phyloP scores from a whole-genome alignment of 1,140 invertebrate species.

The Eubasilissa regina region DNA sequence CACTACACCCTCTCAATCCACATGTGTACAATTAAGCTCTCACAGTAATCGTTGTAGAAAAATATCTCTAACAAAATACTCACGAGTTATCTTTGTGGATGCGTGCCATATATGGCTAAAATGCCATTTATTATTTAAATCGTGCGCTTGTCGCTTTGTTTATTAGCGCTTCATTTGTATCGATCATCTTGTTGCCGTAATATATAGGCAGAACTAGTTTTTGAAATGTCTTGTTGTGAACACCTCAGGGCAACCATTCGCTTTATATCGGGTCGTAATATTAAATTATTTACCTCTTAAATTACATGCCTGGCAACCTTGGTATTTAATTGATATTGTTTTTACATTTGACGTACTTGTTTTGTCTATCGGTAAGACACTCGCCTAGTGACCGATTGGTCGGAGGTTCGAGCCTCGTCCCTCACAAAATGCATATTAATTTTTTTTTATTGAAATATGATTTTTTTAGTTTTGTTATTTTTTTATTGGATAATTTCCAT shows the following conservation, averaged over 20 bases:
- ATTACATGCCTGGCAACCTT: slow-evolving; percentile 6
- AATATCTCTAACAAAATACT: no score
- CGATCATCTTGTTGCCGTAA: neutral
- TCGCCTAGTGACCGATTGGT: no score
- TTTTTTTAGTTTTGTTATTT: no score
- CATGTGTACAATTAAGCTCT: no score
- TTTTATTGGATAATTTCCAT: neutral
- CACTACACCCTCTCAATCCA: no score
- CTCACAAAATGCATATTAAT: no score
- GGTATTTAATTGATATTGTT: slow-evolving; percentile 9
- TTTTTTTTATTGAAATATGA: no score
- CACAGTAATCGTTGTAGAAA: no score
- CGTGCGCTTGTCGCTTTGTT: neutral
- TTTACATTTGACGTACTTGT: neutral
- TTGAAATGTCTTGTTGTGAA: neutral
- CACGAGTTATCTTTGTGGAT: no score
- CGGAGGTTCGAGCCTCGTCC: no score
- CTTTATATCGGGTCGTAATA: neutral
- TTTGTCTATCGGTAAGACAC: no score
- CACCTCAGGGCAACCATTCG: neutral
- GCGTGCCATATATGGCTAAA: neutral
- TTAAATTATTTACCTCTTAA: slow-evolving; percentile 1
- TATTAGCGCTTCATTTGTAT: neutral
- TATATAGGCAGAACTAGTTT: slow-evolving; percentile 11
- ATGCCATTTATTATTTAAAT: neutral